Conservation (phyloP, 2,888 invertebrate genomes). For the Plebejus argus region DNA sequence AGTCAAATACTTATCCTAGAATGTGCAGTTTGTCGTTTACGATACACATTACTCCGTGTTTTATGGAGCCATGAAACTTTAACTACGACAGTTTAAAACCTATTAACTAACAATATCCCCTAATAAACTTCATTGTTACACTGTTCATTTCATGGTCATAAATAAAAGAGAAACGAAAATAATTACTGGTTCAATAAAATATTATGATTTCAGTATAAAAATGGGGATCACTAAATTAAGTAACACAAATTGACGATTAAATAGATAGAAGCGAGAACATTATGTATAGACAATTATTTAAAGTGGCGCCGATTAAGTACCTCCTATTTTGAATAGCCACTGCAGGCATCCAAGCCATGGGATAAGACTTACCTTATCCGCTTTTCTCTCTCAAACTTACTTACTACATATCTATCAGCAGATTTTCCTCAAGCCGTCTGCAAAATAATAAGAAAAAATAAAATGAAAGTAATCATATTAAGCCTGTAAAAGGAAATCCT, state of each 20-base stretch:
- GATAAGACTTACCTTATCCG: too few species aligned
- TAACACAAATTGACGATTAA: neutral
- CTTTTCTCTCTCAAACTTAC: too few species aligned
- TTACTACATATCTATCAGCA: too few species aligned
- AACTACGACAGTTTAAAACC: neutral
- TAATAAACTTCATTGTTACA: neutral
- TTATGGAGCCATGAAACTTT: slow-evolving; percentile 28
- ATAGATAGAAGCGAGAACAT: too few species aligned
- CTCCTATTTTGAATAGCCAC: too few species aligned
- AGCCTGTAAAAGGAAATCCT: neutral
- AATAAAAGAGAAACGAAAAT: neutral
- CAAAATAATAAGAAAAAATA: neutral
- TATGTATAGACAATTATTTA: too few species aligned
- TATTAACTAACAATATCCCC: slow-evolving; percentile 5
- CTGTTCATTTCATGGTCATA: neutral
- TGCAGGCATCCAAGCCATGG: too few species aligned
- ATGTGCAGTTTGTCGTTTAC: neutral
- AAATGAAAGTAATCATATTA: neutral
- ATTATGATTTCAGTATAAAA: neutral
- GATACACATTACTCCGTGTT: neutral
- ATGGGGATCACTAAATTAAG: neutral
- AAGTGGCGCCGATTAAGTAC: too few species aligned
- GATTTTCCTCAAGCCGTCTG: neutral
- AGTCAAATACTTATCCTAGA: neutral
- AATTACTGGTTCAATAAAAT: neutral